phyloP scores from a whole-genome alignment of 2,888 invertebrate species.

The Netelia virgata region DNA sequence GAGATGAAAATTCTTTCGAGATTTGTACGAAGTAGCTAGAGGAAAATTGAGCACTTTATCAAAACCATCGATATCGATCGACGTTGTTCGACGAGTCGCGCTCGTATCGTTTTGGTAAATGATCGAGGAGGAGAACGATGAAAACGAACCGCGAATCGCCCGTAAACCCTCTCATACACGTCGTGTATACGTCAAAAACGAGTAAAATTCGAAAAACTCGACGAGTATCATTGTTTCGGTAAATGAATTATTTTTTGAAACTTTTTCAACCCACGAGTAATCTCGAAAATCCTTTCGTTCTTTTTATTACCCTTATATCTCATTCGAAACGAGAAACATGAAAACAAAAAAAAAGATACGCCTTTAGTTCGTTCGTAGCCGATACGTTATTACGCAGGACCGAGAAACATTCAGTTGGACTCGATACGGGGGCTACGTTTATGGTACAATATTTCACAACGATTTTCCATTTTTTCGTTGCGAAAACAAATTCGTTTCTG shows the following conservation, averaged over 20 bases:
- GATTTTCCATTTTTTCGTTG: slow-evolving; percentile 1
- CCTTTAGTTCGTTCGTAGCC: no score
- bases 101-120: not conserved
- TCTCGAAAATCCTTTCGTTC: no score
- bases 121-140: not conserved
- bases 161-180: not conserved
- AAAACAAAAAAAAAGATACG: no score
- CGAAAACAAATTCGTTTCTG: slow-evolving; percentile 12
- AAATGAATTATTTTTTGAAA: no score
- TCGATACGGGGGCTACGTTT: not conserved
- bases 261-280: no score
- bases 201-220: no score
- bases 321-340: no score
- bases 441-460: not conserved
- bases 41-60: not conserved
- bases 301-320: no score
- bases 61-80: not conserved
- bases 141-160: not conserved
- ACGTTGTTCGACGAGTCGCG: not conserved
- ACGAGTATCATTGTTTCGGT: no score
- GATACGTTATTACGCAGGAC: no score
- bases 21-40: not conserved
- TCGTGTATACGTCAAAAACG: no score
- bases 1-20: not conserved
- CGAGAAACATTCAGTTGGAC: no score